A percentile compares a stretch with the other conserved stretches of the same genome.
phyloP scores from a whole-genome alignment of 2,888 invertebrate species.

The Eulithis prunata region DNA sequence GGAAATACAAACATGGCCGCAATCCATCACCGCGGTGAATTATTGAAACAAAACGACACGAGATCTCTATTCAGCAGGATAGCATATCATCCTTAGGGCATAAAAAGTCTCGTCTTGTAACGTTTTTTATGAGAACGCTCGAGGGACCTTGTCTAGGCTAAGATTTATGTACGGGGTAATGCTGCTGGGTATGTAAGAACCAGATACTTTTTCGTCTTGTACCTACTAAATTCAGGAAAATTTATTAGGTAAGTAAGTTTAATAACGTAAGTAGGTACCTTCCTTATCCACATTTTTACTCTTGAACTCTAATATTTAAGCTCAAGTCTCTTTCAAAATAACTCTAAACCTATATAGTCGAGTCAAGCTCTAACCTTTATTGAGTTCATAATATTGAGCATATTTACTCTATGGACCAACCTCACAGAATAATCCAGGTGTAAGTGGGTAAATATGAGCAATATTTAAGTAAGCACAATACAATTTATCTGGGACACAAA shows the following conservation, averaged over 20 bases:
- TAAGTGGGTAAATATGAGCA: no score
- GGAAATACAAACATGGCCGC: constrained; percentile 40
- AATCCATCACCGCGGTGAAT: constrained; percentile 61
- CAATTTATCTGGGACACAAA: constrained; percentile 1
- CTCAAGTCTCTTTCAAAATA: no score
- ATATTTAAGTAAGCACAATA: no score
- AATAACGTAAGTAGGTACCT: no score
- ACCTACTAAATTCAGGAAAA: not conserved
- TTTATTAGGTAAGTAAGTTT: not conserved
- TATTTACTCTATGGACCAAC: no score
- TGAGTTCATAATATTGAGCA: no score
- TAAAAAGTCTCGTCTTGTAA: constrained; percentile 21
- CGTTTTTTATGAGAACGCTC: constrained; percentile 27
- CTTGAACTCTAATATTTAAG: no score
- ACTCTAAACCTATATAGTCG: no score
- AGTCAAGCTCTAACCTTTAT: no score
- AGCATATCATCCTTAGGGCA: constrained; percentile 26
- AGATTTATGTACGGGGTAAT: constrained; percentile 23
- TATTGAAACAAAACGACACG: constrained; percentile 57
- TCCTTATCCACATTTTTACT: no score
- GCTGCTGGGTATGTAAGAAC: constrained; percentile 10
- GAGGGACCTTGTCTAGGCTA: constrained; percentile 27
- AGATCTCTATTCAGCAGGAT: constrained; percentile 19
- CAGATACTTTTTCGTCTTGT: not conserved
- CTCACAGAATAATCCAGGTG: no score